These are phyloP conservation scores for Eupithecia centaureata DNA, from an alignment of 2,888 invertebrate species.

Conservation along the genomic window DNA sequence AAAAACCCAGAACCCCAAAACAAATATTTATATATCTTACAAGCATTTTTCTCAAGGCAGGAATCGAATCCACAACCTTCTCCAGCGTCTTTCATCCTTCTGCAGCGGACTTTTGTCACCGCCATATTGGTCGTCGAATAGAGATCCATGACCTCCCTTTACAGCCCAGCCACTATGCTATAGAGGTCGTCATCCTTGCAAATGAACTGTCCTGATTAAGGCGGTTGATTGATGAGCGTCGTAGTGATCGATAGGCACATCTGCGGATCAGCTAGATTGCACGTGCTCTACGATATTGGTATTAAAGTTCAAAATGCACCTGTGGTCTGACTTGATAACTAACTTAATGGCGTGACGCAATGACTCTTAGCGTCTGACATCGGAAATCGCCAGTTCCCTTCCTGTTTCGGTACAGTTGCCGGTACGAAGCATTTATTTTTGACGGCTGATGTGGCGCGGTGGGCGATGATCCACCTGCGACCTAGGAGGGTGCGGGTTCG, in stretches of 20 bases:
- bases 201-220: constrained; percentile 12
- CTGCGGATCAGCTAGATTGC: constrained; percentile 43
- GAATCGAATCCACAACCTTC: too few relatives aligned
- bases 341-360: neutral
- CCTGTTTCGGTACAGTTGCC: too few relatives aligned
- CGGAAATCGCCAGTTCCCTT: too few relatives aligned
- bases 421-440: too few relatives aligned
- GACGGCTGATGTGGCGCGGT: too few relatives aligned
- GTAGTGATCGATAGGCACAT: constrained; percentile 52
- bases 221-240: constrained; percentile 30
- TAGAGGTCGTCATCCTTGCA: neutral
- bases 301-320: constrained; percentile 20
- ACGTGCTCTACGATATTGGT: constrained; percentile 23
- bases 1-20: too few relatives aligned
- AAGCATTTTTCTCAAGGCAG: too few relatives aligned
- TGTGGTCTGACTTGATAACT: constrained; percentile 30
- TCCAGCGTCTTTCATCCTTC: too few relatives aligned
- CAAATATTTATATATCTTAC: too few relatives aligned
- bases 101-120: too few relatives aligned
- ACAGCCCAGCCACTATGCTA: neutral
- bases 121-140: neutral
- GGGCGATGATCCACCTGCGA: too few relatives aligned
- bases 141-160: neutral
- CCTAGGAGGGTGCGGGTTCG: too few relatives aligned
- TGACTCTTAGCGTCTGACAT: neutral